Conservation (phyloP, 2,888 invertebrate genomes). For the Epiblema foenella region DNA sequence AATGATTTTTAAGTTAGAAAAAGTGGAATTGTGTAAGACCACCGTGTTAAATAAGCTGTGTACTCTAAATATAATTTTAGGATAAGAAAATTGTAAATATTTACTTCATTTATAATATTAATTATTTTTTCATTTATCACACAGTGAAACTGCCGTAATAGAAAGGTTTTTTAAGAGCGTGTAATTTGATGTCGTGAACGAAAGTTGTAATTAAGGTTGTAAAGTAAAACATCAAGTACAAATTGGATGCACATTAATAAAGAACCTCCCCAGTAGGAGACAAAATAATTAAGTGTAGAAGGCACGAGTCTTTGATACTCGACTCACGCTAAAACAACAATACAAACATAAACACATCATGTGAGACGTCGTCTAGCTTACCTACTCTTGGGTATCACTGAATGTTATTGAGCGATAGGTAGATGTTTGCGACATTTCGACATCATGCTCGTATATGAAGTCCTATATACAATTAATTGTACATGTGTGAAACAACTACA, state of each 20-base stretch:
- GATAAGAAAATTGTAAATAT: no score
- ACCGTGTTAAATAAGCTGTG: no score
- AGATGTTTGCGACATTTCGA: not conserved
- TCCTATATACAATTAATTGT: not conserved
- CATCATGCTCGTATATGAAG: not conserved
- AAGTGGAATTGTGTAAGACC: no score
- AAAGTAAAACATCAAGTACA: not conserved
- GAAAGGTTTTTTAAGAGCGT: not conserved
- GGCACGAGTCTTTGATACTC: not conserved
- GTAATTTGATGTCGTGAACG: not conserved
- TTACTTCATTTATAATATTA: not conserved
- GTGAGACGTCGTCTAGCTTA: not conserved
- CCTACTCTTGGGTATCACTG: not conserved
- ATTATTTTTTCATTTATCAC: not conserved
- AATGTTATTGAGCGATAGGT: not conserved
- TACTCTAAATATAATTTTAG: no score
- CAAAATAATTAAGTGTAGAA: not conserved
- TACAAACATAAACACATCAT: no score
- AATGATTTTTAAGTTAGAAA: no score
- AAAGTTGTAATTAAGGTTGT: slow-evolving; percentile 8
- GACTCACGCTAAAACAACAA: not conserved
- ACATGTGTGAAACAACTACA: not conserved
- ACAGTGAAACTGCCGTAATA: not conserved
- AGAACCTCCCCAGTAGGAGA: not conserved
- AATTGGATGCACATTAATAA: no score